phyloP scores from a whole-genome alignment of 2,113 vertebrate species.

The Mormoops blainvillei region DNA sequence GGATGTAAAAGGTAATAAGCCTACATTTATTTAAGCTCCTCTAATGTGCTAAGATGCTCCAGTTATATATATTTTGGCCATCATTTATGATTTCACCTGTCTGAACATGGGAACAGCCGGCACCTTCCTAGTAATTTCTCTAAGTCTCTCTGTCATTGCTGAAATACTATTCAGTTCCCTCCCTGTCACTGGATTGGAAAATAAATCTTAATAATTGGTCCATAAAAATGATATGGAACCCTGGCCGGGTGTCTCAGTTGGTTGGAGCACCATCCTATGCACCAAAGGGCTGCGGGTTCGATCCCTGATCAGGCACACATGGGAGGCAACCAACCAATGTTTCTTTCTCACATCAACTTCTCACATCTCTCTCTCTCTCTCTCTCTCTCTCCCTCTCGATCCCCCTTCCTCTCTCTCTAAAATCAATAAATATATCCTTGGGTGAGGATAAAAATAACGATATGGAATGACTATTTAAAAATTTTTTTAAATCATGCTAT shows the following conservation, averaged over 20 bases:
- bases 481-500: neutral
- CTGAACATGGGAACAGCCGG: neutral
- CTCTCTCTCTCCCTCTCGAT: too few relatives aligned
- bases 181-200: neutral
- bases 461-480: neutral
- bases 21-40: neutral
- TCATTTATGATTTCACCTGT: neutral
- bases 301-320: too few relatives aligned
- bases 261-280: too few relatives aligned
- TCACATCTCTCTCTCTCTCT: too few relatives aligned
- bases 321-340: too few relatives aligned
- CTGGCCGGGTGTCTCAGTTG: too few relatives aligned
- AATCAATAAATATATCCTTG: too few relatives aligned
- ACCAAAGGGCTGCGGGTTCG: too few relatives aligned
- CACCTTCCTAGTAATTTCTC: neutral
- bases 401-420: too few relatives aligned
- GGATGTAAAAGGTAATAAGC: neutral
- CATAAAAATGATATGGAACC: constrained; percentile 15
- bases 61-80: neutral
- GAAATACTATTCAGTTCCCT: neutral
- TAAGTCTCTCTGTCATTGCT: neutral
- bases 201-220: neutral
- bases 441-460: neutral
- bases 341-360: too few relatives aligned
- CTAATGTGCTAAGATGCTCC: neutral